These are phyloP conservation scores for Danaus melanippus DNA, from an alignment of 1,140 invertebrate genomes.

Conservation along the genomic window DNA sequence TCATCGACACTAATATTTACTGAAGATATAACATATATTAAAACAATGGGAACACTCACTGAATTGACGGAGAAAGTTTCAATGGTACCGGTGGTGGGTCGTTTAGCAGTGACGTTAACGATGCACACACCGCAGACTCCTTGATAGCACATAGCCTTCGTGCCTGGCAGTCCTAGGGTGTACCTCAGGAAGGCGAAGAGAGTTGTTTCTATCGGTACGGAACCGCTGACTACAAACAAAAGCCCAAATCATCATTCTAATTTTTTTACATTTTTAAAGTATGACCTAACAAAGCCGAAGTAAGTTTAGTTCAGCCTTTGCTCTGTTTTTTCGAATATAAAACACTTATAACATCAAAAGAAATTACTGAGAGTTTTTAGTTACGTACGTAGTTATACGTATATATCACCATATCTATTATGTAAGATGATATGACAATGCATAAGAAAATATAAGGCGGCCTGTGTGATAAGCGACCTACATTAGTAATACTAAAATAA, in stretches of 20 bases:
- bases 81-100: slow-evolving; percentile 71
- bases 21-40: too few species aligned
- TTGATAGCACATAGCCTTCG: slow-evolving; percentile 88
- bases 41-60: slow-evolving; percentile 65
- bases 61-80: slow-evolving; percentile 82
- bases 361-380: not conserved
- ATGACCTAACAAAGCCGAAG: not conserved
- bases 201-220: slow-evolving; percentile 69
- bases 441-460: too few species aligned
- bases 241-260: not conserved
- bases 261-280: not conserved
- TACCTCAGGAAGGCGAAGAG: slow-evolving; percentile 81
- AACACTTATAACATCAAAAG: slow-evolving; percentile 1
- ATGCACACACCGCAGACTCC: slow-evolving; percentile 89
- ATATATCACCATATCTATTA: too few species aligned
- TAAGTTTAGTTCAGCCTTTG: not conserved
- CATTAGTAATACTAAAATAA: too few species aligned
- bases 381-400: not conserved
- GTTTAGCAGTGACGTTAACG: slow-evolving; percentile 75
- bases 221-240: slow-evolving; percentile 32
- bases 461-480: too few species aligned
- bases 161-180: slow-evolving; percentile 79
- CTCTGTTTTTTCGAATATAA: not conserved
- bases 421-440: too few species aligned
- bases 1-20: too few species aligned